Evolutionary conservation across 2,113 vertebrate genomes (phyloP), one percentile per base, ranked within the genome.

Genomic region (Sminthopsis crassicaudata): DNA sequence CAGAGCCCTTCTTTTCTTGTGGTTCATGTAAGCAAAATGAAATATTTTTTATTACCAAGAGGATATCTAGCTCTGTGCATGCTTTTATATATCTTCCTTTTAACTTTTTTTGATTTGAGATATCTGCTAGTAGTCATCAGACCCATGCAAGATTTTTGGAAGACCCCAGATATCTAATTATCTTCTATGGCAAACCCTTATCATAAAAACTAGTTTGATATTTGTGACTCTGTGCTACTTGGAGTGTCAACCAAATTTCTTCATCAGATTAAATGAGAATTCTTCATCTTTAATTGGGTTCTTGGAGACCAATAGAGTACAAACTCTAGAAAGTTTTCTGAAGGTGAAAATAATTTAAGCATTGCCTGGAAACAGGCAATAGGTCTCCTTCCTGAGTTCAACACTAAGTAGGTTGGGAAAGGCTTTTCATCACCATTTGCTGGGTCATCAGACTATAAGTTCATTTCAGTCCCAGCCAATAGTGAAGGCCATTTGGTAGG

Each of bases 61-160:
- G 8, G 10, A 89, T 19, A 42, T 26, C 1, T 24, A 25, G 10
- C 24, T 76, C n/a, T 76, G 1, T 42, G 3, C 0, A 4, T 22
- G 19, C 22, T 30, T 46, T 23, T 2, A 0, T 2, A 0, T 51
- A 4, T 22, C 53, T 91, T 46, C 27, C 25, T 23, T 23, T 60
- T 19, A 46, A 57, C 53, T 54, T 3, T 19, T 53, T 89, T 54
- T 54, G 1, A 7, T 30, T 67, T 95, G n/a, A 16, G 12, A 6
- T 0, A 1, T 46, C 24, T 23, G 4, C 53, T 0, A 0, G n/a
- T 36, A 23, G 27, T 8, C 54, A 10, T 25, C 0, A 0, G 3
- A 50, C 7, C 10, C 57, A 67, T 36, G 0, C 57, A 67, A 7
- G 27, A 36, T 54, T 26, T 2, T 10, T 6, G 50, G 36, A 53